Evolutionary conservation across 2,113 vertebrate genomes (phyloP), one percentile per base, ranked within the genome.

Genomic region (Vulpes vulpes): DNA sequence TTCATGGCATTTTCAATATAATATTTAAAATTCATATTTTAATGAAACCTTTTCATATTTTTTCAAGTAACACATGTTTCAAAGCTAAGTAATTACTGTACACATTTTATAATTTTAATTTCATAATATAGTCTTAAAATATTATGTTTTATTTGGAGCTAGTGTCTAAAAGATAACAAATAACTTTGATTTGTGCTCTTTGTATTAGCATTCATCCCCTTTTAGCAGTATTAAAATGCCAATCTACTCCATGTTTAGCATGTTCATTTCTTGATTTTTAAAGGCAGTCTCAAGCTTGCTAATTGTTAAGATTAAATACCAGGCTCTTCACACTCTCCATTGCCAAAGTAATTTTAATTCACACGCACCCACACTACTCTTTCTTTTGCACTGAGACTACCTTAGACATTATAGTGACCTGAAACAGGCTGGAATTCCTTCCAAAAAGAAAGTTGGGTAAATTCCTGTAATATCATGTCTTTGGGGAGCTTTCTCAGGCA

Each of bases 271-370:
- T 90, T 97, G 89, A 86, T 97, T 97, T 96, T 98, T 97, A 95
- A 97, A 96, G 14, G 16, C 74, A 97, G 85, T 76, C 64, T 97
- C 95, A 97, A 73, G 87, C 11, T 92, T 97, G 11, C 79, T 97
- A 97, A 98, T 91, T 97, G 35, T 97, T 96, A 96, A 97, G 81
- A 97, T 98, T 97, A 98, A 98, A 97, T 98, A 95, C 9, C 27
- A 89, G 80, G 4, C 10, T 95, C 30, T 79, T 74, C 49, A 83
- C 32, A 93, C 6, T 94, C n/a, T 38, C 78, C 3, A 82, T 76
- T 64, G 2, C 84, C 69, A 43, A 59, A 59, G 4, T 60, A 82
- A 91, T 22, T 96, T 92, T 59, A 57, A 81, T 86, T 38, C 12
- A 57, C 15, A 32, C 12, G 3, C 4, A 55, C 8, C 15, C 14